phyloP scores from a whole-genome alignment of 2,113 vertebrate species.

The Etia nguti region DNA sequence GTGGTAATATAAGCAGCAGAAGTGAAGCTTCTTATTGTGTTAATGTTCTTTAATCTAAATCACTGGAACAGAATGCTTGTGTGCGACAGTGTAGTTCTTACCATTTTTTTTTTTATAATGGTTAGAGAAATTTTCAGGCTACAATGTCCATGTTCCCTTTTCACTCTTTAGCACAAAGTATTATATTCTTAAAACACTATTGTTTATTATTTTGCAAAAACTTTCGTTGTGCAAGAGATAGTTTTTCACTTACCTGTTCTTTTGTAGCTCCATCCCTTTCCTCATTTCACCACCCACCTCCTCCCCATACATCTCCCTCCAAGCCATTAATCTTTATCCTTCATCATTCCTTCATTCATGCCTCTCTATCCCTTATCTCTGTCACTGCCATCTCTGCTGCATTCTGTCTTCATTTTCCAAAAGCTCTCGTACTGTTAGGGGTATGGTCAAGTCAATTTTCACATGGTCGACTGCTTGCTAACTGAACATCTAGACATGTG shows the following conservation, averaged over 20 bases:
- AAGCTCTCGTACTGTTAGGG: not conserved
- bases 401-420: constrained; percentile 2
- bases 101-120: not conserved
- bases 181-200: not conserved
- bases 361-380: not conserved
- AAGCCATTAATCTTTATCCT: constrained; percentile 42
- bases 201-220: not conserved
- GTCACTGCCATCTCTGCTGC: not conserved
- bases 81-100: not conserved
- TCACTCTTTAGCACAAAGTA: not conserved
- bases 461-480: not conserved
- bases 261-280: not conserved
- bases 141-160: not conserved
- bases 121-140: not conserved
- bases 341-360: constrained; percentile 14
- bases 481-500: not conserved
- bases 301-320: not conserved
- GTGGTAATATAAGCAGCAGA: not conserved
- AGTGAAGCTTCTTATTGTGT: not conserved
- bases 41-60: not conserved
- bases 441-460: not conserved
- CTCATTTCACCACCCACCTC: not conserved
- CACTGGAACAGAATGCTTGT: not conserved
- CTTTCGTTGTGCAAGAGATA: not conserved
- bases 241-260: not conserved